Evolutionary conservation across 1,140 invertebrate genomes (phyloP), one percentile per base, ranked within the genome.

Genomic region (Hetaerina americana): DNA sequence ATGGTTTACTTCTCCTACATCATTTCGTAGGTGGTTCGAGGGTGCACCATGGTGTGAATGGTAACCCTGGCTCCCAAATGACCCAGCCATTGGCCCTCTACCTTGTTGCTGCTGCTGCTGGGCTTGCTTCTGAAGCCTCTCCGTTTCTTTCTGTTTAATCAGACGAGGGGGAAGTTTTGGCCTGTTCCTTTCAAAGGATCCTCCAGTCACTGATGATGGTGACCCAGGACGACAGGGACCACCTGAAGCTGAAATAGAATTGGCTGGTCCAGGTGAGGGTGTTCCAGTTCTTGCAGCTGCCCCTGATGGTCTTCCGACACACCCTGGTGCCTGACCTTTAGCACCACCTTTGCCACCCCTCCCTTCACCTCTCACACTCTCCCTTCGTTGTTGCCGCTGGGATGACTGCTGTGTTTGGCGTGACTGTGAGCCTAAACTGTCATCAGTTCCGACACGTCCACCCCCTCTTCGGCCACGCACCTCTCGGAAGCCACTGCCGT

Each of bases 161-260:
- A 95, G 88, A 66, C 93, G 85, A 0, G 93, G 93, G 0, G 92
- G 88, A 10, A 94, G 80, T 76, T 90, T 91, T 72, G 75, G 40
- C 40, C 40, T 57, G 22, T 57, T 57, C 22, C 40, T 57, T 12
- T 57, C 40, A 57, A 57, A 57, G 15, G 40, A 57, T 3, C 40
- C 40, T 18, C 40, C 40, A 57, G 40, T n/a, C 15, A 57, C 40
- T 57, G 40, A 57, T 57, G 40, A 57, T 57, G 40, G 40, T 57
- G 40, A 57, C 3, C 40, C 40, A 5, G 40, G 40, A 12, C 40
- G 15, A 2, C 15, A n/a, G 22, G 40, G 40, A 57, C 15, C 10
- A n/a, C 40, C 22, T 57, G 10, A 12, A 18, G 10, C 40, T 57
- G 40, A 57, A 57, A n/a, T 18, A 10, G 15, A 18, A 12, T 57